Evolutionary conservation across 2,888 invertebrate genomes (phyloP).

Genomic region (Chloroclysta siterata): DNA sequence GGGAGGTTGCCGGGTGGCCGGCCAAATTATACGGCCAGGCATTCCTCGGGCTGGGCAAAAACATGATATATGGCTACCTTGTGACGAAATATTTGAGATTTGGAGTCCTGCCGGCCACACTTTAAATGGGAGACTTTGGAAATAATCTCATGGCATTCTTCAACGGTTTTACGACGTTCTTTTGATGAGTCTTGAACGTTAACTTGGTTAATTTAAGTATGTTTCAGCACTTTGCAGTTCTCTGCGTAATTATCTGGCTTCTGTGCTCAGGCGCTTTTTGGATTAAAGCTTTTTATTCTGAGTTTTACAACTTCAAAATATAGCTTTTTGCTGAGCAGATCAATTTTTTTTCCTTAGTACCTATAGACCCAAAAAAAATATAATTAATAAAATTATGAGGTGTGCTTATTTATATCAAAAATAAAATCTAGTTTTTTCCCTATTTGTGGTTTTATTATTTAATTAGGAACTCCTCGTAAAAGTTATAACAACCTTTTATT

Average conservation of each 20-base stretch:
- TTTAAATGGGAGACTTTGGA: slow-evolving; percentile 74
- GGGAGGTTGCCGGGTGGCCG: slow-evolving; percentile 77
- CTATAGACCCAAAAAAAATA: too few relatives aligned
- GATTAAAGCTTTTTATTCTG: not conserved
- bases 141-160: slow-evolving; percentile 69
- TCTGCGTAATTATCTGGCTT: not conserved
- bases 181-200: slow-evolving; percentile 4
- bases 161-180: slow-evolving; percentile 61
- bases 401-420: too few relatives aligned
- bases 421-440: too few relatives aligned
- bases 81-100: slow-evolving; percentile 82
- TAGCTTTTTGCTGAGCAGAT: too few relatives aligned
- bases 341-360: too few relatives aligned
- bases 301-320: too few relatives aligned
- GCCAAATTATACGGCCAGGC: slow-evolving; percentile 82
- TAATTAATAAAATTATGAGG: too few relatives aligned
- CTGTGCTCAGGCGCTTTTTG: not conserved
- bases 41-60: slow-evolving; percentile 79
- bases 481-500: too few relatives aligned
- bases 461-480: too few relatives aligned
- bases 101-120: slow-evolving; percentile 76
- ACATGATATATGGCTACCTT: slow-evolving; percentile 82
- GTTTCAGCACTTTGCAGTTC: not conserved
- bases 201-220: not conserved
- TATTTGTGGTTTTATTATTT: too few relatives aligned